phyloP scores from a whole-genome alignment of 1,140 invertebrate genomes.

The Prorops nasuta region DNA sequence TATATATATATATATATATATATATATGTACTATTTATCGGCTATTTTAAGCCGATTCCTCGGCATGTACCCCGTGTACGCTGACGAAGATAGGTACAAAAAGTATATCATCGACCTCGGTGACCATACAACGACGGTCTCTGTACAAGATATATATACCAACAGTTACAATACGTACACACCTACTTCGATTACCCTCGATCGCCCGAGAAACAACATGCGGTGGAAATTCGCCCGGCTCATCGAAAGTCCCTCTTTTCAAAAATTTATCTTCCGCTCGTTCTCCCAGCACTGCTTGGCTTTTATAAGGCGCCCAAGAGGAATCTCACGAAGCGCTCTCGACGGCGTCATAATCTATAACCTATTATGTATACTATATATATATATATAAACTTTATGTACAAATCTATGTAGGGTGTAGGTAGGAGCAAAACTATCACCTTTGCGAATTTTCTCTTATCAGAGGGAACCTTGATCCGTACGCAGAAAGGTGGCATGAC shows the following conservation, averaged over 20 bases:
- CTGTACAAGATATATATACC: conserved; percentile 25
- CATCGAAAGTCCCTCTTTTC: conserved; percentile 7
- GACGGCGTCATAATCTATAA: too few species aligned
- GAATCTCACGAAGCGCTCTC: too few species aligned
- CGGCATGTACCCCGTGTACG: conserved; percentile 12
- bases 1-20: conserved; percentile 1
- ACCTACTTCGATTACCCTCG: conserved; percentile 16
- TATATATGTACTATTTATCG: background rate
- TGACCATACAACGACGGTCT: conserved; percentile 12
- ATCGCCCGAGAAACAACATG: conserved; percentile 23
- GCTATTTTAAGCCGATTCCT: conserved; percentile 10
- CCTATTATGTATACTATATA: too few species aligned
- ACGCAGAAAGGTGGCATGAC: conserved; percentile 26
- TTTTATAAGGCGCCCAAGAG: too few species aligned
- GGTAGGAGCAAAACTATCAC: conserved; percentile 31
- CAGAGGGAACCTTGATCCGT: conserved; percentile 26
- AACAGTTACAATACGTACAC: conserved; percentile 18
- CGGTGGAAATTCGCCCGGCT: conserved; percentile 10
- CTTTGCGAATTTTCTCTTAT: conserved; percentile 12
- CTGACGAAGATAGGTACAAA: conserved; percentile 42
- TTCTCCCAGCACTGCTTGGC: too few species aligned
- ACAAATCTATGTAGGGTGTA: conserved; percentile 36
- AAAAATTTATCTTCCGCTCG: too few species aligned
- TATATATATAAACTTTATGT: conserved; percentile 37
- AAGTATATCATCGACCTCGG: conserved; percentile 42